Conservation (phyloP, 2,797 vertebrate genomes). For the Thamnophis elegans region DNA sequence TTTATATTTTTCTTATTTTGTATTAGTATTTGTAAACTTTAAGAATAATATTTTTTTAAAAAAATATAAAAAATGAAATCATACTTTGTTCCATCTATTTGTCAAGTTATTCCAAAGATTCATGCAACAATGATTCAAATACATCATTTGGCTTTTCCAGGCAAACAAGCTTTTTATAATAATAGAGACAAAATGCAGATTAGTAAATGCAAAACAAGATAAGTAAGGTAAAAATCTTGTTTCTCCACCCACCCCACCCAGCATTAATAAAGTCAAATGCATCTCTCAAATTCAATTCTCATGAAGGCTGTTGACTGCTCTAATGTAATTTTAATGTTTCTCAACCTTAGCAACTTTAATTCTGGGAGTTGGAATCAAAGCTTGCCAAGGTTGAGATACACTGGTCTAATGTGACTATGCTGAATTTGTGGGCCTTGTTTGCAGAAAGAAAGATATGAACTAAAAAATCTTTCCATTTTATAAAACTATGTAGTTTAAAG, state of each 20-base stretch:
- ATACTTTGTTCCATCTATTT: not conserved
- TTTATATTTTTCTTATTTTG: not conserved
- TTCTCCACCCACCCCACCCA: not conserved
- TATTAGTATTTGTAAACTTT: not conserved
- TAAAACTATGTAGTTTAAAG: not conserved
- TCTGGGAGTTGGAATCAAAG: not conserved
- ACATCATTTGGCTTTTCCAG: not conserved
- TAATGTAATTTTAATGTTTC: not conserved
- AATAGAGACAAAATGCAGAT: not conserved
- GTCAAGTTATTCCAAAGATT: slow-evolving; percentile 7
- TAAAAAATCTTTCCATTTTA: rapidly evolving
- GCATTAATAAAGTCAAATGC: not conserved
- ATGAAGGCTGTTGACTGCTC: not conserved
- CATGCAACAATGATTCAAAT: not conserved
- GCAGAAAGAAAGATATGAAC: slow-evolving; percentile 3
- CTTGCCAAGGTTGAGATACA: not conserved
- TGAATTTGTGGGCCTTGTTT: not conserved
- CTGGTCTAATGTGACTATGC: not conserved
- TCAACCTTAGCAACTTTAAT: not conserved
- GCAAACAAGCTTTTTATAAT: not conserved
- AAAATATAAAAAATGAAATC: not conserved
- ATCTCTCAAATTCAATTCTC: not conserved
- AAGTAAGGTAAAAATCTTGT: not conserved
- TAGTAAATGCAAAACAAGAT: not conserved
- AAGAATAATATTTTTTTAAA: not conserved